phyloP scores from a whole-genome alignment of 2,113 vertebrate genomes.

The Mormyrus iriodes region DNA sequence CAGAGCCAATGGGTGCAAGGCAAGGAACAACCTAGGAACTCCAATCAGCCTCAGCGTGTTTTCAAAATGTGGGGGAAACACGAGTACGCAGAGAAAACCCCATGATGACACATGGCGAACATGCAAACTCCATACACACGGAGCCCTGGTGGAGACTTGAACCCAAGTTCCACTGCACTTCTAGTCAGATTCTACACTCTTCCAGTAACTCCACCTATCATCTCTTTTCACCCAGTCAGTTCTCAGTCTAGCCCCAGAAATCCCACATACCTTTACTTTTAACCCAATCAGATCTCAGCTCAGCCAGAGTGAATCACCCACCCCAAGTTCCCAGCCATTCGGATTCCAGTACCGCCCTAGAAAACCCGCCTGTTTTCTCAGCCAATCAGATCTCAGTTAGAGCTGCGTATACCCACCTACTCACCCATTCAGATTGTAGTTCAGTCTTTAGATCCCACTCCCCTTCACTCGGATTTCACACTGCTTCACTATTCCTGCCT shows the following conservation, averaged over 20 bases:
- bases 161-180: too few relatives aligned
- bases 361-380: neutral
- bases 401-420: neutral
- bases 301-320: neutral
- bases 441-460: neutral
- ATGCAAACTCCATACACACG: too few relatives aligned
- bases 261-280: neutral
- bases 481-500: neutral
- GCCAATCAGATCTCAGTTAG: neutral
- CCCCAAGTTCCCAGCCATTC: neutral
- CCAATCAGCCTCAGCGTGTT: too few relatives aligned
- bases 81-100: too few relatives aligned
- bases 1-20: too few relatives aligned
- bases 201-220: neutral
- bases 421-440: neutral
- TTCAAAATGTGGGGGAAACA: too few relatives aligned
- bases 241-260: neutral
- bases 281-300: neutral
- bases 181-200: neutral
- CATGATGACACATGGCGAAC: too few relatives aligned
- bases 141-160: too few relatives aligned
- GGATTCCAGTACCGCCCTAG: neutral
- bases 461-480: neutral
- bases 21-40: too few relatives aligned
- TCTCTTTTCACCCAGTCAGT: neutral